Percentiles rank a stretch among this genome's conserved stretches.
phyloP scores from a whole-genome alignment of 2,888 invertebrate species.

The Melinaea menophilus region DNA sequence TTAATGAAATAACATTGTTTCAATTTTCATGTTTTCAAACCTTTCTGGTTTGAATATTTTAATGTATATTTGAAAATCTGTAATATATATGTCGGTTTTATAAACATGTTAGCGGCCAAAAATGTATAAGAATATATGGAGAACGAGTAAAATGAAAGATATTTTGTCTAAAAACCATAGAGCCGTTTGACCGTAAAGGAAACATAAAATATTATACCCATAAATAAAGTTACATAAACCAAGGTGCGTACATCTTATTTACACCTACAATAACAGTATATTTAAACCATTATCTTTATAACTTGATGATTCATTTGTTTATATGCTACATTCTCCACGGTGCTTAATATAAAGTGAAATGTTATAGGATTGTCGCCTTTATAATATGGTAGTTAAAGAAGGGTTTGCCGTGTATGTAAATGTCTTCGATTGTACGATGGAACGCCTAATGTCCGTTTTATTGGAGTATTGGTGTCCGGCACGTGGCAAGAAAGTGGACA shows the following conservation, averaged over 20 bases:
- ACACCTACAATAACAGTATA: slow-evolving; percentile 2
- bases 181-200: too few species aligned
- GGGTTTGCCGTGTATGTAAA: slow-evolving; percentile 6
- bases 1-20: too few species aligned
- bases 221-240: background rate
- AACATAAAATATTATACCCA: too few species aligned
- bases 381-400: slow-evolving; percentile 7
- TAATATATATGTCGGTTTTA: background rate
- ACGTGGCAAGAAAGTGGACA: slow-evolving; percentile 40
- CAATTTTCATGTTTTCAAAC: too few species aligned
- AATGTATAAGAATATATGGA: slow-evolving; percentile 5
- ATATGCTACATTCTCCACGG: slow-evolving; percentile 3
- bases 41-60: too few species aligned
- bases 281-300: slow-evolving; percentile 18
- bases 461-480: slow-evolving; percentile 48
- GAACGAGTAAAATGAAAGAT: too few species aligned
- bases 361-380: slow-evolving; percentile 8
- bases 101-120: background rate
- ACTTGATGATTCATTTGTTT: slow-evolving; percentile 27
- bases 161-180: too few species aligned
- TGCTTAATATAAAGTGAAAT: slow-evolving; percentile 9
- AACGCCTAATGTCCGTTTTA: slow-evolving; percentile 49
- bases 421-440: slow-evolving; percentile 22
- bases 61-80: too few species aligned
- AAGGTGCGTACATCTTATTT: background rate